Evolutionary conservation across 2,113 vertebrate species (phyloP).

Genomic region (Hoplias malabaricus): DNA sequence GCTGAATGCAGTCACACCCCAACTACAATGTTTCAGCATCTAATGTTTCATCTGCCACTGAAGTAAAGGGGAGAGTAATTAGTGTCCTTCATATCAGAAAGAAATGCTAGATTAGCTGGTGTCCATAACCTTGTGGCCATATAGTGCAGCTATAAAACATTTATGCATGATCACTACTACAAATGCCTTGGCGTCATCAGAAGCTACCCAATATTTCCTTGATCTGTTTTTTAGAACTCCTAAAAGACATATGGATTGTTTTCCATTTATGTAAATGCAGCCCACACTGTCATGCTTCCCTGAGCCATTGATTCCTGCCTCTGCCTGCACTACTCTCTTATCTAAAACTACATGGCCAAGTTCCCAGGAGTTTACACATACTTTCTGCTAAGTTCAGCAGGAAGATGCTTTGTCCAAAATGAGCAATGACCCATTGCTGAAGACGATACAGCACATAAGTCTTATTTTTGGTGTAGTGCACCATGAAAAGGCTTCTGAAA

Average conservation of each 20-base stretch:
- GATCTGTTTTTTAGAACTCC: background rate
- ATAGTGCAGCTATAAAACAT: too few species aligned
- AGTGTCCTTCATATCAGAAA: too few species aligned
- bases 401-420: background rate
- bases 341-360: background rate
- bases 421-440: background rate
- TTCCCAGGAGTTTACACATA: background rate
- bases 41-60: background rate
- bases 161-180: background rate
- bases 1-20: too few species aligned
- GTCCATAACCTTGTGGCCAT: too few species aligned
- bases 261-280: background rate
- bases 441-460: background rate
- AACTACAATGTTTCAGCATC: too few species aligned
- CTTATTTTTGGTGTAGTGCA: background rate
- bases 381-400: slow-evolving; percentile 28
- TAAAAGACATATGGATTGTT: background rate
- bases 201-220: background rate
- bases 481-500: background rate
- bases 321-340: background rate
- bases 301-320: slow-evolving; percentile 4
- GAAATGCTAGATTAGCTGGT: too few species aligned
- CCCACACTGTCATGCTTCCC: background rate
- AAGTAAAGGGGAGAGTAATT: too few species aligned
- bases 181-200: background rate